These are phyloP conservation scores for Lasaia peninsularis DNA, from an alignment of 1,140 invertebrate species.

Conservation along the genomic window DNA sequence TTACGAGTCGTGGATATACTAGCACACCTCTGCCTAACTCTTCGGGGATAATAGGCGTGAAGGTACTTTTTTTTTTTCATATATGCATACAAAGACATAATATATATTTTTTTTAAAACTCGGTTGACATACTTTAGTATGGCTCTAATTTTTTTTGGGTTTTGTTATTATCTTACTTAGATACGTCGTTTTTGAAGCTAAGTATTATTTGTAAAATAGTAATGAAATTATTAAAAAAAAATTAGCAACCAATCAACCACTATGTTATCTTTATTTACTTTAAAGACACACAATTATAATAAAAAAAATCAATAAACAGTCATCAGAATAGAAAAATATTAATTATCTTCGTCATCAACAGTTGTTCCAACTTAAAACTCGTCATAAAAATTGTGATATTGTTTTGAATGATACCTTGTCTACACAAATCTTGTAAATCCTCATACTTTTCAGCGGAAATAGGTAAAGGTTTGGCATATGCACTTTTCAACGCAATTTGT, in stretches of 20 bases:
- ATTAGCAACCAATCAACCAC: neutral
- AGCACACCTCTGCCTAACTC: no score
- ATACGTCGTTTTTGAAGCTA: neutral
- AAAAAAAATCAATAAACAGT: neutral
- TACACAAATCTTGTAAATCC: neutral
- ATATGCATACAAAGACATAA: no score
- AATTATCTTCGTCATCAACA: neutral
- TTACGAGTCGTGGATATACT: no score
- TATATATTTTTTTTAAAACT: neutral
- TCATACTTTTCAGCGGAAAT: slow-evolving; percentile 1
- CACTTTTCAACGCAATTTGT: neutral
- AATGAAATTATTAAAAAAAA: no score
- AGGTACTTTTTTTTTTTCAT: no score
- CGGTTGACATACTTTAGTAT: neutral
- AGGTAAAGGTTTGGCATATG: neutral
- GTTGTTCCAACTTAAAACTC: neutral
- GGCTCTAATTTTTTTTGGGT: neutral
- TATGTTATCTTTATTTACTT: neutral
- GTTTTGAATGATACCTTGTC: neutral
- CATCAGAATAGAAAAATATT: neutral
- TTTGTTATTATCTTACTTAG: neutral
- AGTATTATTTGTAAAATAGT: neutral
- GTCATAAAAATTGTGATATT: neutral
- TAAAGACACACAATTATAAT: neutral
- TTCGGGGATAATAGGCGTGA: no score